A percentile compares a stretch with the other conserved stretches of the same genome.
phyloP scores from a whole-genome alignment of 2,797 vertebrate species.

The Platalea minor region DNA sequence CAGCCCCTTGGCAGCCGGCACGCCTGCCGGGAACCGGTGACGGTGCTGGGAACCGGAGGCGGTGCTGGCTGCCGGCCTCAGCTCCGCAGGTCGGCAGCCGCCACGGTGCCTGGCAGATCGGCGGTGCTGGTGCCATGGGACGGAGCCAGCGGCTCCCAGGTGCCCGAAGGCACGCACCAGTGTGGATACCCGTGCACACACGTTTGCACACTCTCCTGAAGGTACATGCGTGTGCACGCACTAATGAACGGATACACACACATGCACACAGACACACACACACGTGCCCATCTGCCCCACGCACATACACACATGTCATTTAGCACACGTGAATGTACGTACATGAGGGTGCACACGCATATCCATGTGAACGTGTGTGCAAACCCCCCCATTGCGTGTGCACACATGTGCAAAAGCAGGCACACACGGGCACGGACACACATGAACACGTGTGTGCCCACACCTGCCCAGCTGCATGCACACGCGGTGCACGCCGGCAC shows the following conservation, averaged over 20 bases:
- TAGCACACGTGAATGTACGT: accelerated
- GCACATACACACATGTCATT: neutral
- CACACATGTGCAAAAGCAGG: no score
- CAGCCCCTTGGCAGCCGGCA: no score
- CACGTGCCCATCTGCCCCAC: no score
- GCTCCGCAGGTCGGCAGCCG: neutral
- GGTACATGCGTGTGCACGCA: neutral
- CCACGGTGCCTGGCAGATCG: neutral
- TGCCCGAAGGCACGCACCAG: no score
- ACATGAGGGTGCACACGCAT: accelerated
- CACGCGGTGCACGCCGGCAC: neutral
- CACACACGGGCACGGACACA: no score
- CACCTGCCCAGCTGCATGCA: no score
- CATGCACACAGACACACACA: no score
- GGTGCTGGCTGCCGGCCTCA: no score
- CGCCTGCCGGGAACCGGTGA: no score
- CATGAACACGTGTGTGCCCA: no score
- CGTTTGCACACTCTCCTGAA: neutral
- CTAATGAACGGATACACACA: no score
- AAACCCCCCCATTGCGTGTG: neutral
- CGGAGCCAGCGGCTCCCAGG: neutral
- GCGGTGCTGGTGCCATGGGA: neutral
- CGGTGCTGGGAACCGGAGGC: accelerated
- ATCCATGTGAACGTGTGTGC: accelerated
- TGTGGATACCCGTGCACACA: neutral